A percentile compares a stretch with the other conserved stretches of the same genome.
Evolutionary conservation across 92 coral and sea anemone species (phyloP).

Genomic region (Paramuricea clavata): DNA sequence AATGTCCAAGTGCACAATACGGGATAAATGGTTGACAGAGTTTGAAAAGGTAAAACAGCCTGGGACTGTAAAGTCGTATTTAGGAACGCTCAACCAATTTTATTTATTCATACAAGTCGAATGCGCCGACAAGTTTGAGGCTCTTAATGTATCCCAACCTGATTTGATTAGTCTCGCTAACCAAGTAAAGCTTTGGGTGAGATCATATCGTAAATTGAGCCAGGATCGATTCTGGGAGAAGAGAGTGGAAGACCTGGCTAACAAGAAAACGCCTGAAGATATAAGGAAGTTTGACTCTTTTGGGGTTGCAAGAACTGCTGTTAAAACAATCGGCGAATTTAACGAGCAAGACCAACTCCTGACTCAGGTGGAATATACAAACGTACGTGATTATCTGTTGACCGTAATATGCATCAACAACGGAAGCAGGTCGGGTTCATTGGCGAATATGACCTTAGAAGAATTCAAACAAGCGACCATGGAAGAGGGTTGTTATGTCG

Average conservation of each 20-base stretch:
- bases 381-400: slow-evolving; percentile 43
- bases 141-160: neutral
- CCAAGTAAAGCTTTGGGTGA: slow-evolving; percentile 58
- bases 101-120: neutral
- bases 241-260: slow-evolving; percentile 51
- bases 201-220: slow-evolving; percentile 19
- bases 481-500: slow-evolving; percentile 47
- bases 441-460: slow-evolving; percentile 65
- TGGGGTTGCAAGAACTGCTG: slow-evolving; percentile 33
- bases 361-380: slow-evolving; percentile 14
- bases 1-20: slow-evolving; percentile 34
- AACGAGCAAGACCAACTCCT: neutral
- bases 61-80: slow-evolving; percentile 62
- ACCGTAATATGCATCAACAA: slow-evolving; percentile 47
- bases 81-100: slow-evolving; percentile 36
- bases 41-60: slow-evolving; percentile 57
- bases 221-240: slow-evolving; percentile 58
- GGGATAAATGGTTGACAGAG: slow-evolving; percentile 57
- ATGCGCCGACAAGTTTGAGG: neutral
- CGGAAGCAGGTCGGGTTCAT: slow-evolving; percentile 39
- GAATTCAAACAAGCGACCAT: slow-evolving; percentile 50
- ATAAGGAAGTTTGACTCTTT: slow-evolving; percentile 51
- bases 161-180: neutral
- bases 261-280: slow-evolving; percentile 46
- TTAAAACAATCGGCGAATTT: slow-evolving; percentile 42